phyloP scores from a whole-genome alignment of 2,888 invertebrate genomes.

The Drosophila subsilvestris region DNA sequence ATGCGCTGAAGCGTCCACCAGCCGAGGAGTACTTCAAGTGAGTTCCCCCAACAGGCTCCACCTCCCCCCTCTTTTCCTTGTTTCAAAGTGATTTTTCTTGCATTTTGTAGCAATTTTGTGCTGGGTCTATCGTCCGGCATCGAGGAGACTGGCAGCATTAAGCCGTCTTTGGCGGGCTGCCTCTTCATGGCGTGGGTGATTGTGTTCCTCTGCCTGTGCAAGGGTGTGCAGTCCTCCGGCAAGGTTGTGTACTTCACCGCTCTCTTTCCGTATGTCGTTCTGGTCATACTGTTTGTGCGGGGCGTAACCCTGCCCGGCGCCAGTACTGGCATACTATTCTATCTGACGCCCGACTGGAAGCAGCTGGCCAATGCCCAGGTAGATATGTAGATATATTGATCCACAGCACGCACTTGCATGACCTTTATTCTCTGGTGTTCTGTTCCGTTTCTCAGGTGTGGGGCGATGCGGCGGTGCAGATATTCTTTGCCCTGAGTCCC shows the following conservation, averaged over 20 bases:
- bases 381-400: conserved; percentile 24
- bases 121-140: conserved; percentile 88
- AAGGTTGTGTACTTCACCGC: conserved; percentile 92
- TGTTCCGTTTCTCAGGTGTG: conserved; percentile 88
- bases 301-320: conserved; percentile 93
- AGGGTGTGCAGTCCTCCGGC: conserved; percentile 92
- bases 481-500: conserved; percentile 93
- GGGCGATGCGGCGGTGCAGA: conserved; percentile 94
- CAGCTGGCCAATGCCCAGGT: conserved; percentile 90
- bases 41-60: conserved; percentile 74
- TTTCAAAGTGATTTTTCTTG: conserved; percentile 1
- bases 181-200: conserved; percentile 91
- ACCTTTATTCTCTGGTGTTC: background rate
- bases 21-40: conserved; percentile 91
- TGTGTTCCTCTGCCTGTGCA: conserved; percentile 90
- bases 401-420: too few relatives aligned
- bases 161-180: conserved; percentile 89
- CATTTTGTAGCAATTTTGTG: conserved; percentile 84
- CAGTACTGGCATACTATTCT: conserved; percentile 90
- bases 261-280: conserved; percentile 90
- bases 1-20: conserved; percentile 87
- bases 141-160: conserved; percentile 88
- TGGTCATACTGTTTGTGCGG: conserved; percentile 90
- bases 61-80: background rate
- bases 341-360: conserved; percentile 91